Conservation (phyloP, 2,113 vertebrate genomes). For the Cynopterus brachyotis region DNA sequence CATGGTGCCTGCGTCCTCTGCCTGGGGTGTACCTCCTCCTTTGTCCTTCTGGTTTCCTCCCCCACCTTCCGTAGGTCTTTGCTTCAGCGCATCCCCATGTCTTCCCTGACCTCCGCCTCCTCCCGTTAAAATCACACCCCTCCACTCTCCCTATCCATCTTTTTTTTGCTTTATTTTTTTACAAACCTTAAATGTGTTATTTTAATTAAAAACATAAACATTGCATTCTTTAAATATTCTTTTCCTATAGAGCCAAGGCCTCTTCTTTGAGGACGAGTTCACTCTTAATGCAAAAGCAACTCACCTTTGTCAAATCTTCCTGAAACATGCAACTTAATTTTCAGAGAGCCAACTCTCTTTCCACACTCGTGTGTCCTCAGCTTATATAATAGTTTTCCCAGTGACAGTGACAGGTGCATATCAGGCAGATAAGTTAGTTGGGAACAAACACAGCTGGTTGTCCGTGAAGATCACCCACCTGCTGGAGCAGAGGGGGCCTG, state of each 20-base stretch:
- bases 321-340: not conserved
- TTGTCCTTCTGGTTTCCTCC: not conserved
- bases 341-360: not conserved
- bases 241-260: not conserved
- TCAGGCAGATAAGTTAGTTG: not conserved
- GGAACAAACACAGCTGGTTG: not conserved
- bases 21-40: not conserved
- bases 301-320: not conserved
- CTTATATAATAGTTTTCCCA: not conserved
- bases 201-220: not conserved
- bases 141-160: not conserved
- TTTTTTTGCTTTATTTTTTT: not conserved
- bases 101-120: not conserved
- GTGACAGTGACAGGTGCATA: not conserved
- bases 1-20: not conserved
- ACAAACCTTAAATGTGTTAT: not conserved
- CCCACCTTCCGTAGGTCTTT: not conserved
- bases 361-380: not conserved
- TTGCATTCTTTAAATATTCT: not conserved
- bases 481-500: not conserved
- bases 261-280: not conserved
- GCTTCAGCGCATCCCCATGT: not conserved
- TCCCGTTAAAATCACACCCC: not conserved
- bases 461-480: not conserved
- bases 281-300: not conserved